Base-by-base conservation (phyloP, 2,113 vertebrate genomes). In the Apodemus sylvaticus region DNA sequence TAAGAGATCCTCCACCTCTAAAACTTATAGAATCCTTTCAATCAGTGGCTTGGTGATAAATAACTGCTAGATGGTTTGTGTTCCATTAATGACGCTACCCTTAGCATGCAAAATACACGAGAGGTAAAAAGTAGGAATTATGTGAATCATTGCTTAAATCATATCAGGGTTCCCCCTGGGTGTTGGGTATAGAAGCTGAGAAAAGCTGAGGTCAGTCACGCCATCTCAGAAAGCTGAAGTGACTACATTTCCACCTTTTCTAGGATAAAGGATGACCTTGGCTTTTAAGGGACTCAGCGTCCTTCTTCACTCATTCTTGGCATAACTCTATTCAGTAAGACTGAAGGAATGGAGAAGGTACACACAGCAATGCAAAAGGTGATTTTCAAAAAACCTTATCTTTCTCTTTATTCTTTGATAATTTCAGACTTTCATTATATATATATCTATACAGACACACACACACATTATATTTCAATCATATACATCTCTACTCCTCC, bases 121-220 rank as follows among this genome's bases (percentile, higher is more conserved):
- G 45, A 79, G 39, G 62, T 71, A 97, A 81, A 83, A 89, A 94
- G 62, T 39, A 93, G 79, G 64, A 26, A 53, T 92, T 81, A 97
- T 93, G 93, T 81, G 86, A 51, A 93, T 96, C 58, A 39, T 88
- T 55, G 79, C 85, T 92, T 90, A 96, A 94, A 93, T 95, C 76
- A 81, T 16, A 78, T 36, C 92, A n/a, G 83, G 96, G 91, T 92
- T 89, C 29, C 51, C 60, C 76, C 76, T n/a, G 91, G 82, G 95
- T 96, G 48, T 55, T 58, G 58, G 17, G 4, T 77, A 1, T 55
- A 77, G 29, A n/a, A 55, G 60, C 74, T 91, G 68, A 68, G 51
- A 89, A 95, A 55, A 0, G 0, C 82, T 58, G 64, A 82, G 62
- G 39, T 86, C 86, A 94, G 78, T 92, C 68, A 95, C 11, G 48